A percentile compares a stretch with the other conserved stretches of the same genome.
phyloP scores from a whole-genome alignment of 2,797 vertebrate genomes.

The Gymnodraco acuticeps region DNA sequence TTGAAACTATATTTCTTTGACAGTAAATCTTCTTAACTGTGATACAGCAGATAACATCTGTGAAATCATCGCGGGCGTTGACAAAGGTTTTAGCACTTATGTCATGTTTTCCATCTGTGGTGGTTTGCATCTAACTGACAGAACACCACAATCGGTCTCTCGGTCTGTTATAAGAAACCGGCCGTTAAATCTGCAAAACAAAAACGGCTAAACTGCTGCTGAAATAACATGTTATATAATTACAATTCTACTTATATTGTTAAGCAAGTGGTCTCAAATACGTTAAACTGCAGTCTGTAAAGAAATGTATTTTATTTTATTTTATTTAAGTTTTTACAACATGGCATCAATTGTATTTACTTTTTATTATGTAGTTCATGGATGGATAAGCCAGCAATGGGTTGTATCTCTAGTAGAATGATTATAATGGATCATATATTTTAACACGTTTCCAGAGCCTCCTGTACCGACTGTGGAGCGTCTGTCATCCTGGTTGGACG shows the following conservation, averaged over 20 bases:
- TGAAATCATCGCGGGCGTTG: not conserved
- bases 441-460: slow-evolving; percentile 43
- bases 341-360: not conserved
- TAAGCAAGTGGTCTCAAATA: not conserved
- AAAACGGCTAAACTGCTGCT: not conserved
- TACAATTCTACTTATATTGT: not conserved
- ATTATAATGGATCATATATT: not conserved
- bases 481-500: slow-evolving; percentile 15
- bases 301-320: not conserved
- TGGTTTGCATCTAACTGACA: not conserved
- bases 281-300: not conserved
- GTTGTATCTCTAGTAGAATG: not conserved
- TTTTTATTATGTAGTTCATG: no score
- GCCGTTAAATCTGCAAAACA: not conserved
- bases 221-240: not conserved
- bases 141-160: not conserved
- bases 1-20: not conserved
- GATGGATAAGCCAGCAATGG: no score
- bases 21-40: not conserved
- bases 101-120: not conserved
- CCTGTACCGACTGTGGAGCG: slow-evolving; percentile 40
- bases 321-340: not conserved
- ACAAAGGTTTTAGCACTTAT: not conserved
- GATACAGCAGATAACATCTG: not conserved
- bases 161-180: not conserved